These are phyloP conservation scores for Bambusicola thoracicus DNA, from an alignment of 2,113 vertebrate genomes.

Conservation along the genomic window DNA sequence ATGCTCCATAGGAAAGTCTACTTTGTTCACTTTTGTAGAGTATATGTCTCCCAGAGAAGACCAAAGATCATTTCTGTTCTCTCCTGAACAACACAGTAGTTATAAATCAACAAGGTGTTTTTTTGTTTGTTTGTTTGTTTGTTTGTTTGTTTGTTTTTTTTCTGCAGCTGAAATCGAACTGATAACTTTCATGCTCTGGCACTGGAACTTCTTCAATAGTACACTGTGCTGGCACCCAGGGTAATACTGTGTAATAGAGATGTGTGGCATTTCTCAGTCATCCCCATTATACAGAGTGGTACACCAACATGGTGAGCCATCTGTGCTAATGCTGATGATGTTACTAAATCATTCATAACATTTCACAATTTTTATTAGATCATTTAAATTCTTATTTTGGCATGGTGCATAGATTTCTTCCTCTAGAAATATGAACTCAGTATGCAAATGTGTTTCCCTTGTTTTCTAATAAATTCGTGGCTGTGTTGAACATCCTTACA, in stretches of 20 bases:
- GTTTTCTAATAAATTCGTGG: slow-evolving; percentile 68
- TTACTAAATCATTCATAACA: slow-evolving; percentile 66
- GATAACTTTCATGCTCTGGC: neutral
- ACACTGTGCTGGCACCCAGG: neutral
- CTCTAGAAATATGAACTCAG: slow-evolving; percentile 18
- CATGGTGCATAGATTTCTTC: neutral
- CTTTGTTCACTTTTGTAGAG: neutral
- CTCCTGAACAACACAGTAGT: neutral
- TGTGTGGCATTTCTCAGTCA: slow-evolving; percentile 13
- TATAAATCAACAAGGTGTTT: neutral
- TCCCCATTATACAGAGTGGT: neutral
- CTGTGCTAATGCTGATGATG: slow-evolving; percentile 50
- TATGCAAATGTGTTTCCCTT: slow-evolving; percentile 53
- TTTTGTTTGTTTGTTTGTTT: too few relatives aligned
- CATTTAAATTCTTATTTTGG: slow-evolving; percentile 50
- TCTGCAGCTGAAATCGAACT: neutral
- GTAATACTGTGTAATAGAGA: neutral
- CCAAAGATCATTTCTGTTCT: neutral
- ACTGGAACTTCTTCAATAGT: neutral
- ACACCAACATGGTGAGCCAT: slow-evolving; percentile 44
- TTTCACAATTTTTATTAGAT: slow-evolving; percentile 45
- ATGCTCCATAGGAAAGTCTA: neutral
- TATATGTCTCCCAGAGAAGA: neutral
- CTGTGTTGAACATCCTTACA: slow-evolving; percentile 43
- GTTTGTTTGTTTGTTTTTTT: neutral